Evolutionary conservation across 1,140 invertebrate genomes (phyloP), one percentile per base, ranked within the genome.

Genomic region (Pararge aegeria): DNA sequence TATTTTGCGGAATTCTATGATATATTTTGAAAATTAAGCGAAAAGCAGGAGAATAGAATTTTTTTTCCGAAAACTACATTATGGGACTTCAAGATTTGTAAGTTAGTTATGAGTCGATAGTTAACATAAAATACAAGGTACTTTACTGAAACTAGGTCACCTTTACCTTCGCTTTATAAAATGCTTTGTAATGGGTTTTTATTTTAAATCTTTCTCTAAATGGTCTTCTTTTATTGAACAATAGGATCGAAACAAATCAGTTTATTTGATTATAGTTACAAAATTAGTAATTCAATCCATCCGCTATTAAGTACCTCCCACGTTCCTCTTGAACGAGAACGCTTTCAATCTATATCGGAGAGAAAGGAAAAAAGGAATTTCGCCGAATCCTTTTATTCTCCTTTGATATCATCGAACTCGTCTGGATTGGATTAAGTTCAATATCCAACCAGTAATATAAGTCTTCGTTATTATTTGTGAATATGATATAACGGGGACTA

Each of bases 391-490:
- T 19, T 42, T 42, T 42, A 42, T 42, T 42, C 38, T 15, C 18
- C 38, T 42, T 42, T 42, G 38, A 42, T 42, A 42, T 42, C 18
- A 42, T 2, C 38, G 38, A 19, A 15, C 13, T 42, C 38, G 38
- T 42, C 38, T 42, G 13, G 15, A 42, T 42, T 42, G 38, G 18
- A 42, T 42, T 42, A 42, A 42, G 38, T 18, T 42, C 15, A 18
- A 42, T 42, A 42, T 42, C 34, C 34, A 38, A n/a, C 15, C 3
- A 1, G 38, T 37, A 24, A 34, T 34, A 34, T 34, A 34, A 34
- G 30, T 34, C 30, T 34, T 34, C 30, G 30, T 12, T 34, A 34
- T 34, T 34, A 34, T 34, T 34, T 34, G 30, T 34, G 30, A 34
- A 34, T 34, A 34, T 34, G 30, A 34, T 7, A 34, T 34, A 34